Conservation (phyloP, 2,113 vertebrate genomes). For the Hemiscyllium ocellatum region DNA sequence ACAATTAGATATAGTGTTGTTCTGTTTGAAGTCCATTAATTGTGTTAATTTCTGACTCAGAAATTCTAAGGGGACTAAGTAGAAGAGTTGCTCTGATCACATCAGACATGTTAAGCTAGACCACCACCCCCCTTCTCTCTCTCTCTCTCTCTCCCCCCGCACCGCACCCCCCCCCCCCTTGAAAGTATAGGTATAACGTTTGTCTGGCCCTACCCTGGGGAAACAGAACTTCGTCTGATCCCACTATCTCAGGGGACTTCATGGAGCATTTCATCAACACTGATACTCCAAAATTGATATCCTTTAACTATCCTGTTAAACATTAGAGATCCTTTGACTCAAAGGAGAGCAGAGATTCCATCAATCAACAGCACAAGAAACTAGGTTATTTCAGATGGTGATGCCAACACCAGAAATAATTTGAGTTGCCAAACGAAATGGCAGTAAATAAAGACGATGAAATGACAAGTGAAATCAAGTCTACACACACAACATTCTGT, state of each 20-base stretch:
- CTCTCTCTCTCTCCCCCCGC: no score
- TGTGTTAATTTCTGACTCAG: background rate
- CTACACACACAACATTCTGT: background rate
- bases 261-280: background rate
- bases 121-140: no score
- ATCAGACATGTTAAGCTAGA: background rate
- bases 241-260: background rate
- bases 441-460: background rate
- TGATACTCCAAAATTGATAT: background rate
- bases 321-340: background rate
- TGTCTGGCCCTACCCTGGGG: background rate
- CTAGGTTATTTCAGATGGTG: background rate
- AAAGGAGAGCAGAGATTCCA: background rate
- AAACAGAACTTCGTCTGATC: background rate
- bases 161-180: no score
- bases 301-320: background rate
- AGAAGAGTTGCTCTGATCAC: background rate
- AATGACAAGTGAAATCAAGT: background rate
- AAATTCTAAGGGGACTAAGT: background rate
- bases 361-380: background rate
- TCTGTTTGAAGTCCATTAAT: background rate
- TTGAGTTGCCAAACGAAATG: no score
- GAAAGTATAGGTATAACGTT: background rate
- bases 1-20: background rate
- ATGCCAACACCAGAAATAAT: background rate